Percentiles rank a stretch among this genome's conserved stretches.
Conservation (phyloP, 2,888 invertebrate genomes). For the Heliconius erato region DNA sequence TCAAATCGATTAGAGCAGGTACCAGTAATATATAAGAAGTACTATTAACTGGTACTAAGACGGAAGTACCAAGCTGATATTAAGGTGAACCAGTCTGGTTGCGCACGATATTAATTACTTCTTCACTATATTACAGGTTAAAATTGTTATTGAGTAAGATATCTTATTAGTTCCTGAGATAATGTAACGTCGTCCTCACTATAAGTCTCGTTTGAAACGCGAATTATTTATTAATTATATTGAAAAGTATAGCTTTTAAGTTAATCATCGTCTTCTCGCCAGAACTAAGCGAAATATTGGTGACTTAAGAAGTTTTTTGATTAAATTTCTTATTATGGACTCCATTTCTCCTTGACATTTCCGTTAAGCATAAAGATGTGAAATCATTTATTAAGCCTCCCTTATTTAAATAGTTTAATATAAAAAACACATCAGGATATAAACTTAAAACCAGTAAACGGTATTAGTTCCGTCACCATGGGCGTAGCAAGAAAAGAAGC, state of each 20-base stretch:
- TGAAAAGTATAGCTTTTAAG: not conserved
- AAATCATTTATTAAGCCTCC: too few species aligned
- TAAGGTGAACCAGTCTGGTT: conserved; percentile 43
- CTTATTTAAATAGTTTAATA: too few species aligned
- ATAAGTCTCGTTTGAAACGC: not conserved
- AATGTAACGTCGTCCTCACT: not conserved
- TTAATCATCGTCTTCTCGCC: not conserved
- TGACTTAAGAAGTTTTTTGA: not conserved
- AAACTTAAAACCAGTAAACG: too few species aligned
- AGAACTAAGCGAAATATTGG: not conserved
- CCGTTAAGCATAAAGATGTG: too few species aligned
- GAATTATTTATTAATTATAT: not conserved
- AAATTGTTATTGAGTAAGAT: not conserved
- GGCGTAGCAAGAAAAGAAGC: too few species aligned
- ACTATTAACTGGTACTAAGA: conserved; percentile 23
- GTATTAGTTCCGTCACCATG: too few species aligned
- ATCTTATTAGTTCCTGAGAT: not conserved
- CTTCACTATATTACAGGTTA: not conserved
- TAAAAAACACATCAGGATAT: too few species aligned
- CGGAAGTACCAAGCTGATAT: conserved; percentile 34
- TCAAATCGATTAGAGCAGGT: not conserved
- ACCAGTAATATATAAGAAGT: not conserved
- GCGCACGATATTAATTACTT: conserved; percentile 35
- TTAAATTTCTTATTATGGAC: not conserved
- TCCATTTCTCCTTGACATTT: not conserved